Evolutionary conservation across 2,888 invertebrate species (phyloP).

Genomic region (Ennomos fuscantarius): DNA sequence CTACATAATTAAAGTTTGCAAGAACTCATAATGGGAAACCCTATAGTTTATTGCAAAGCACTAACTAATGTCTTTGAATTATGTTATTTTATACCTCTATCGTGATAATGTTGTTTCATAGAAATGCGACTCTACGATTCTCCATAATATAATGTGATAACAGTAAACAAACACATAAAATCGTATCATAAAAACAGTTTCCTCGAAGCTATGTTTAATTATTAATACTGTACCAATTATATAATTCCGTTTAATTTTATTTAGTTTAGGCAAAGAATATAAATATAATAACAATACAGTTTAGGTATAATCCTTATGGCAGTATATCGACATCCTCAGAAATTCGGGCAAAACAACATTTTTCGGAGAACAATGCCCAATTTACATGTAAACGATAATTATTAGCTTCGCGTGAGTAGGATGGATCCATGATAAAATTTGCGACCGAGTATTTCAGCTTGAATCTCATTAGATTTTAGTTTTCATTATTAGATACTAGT

Average conservation of each 20-base stretch:
- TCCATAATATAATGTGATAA: too few relatives aligned
- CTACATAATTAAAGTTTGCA: neutral
- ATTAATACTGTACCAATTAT: slow-evolving; percentile 7
- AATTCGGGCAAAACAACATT: slow-evolving; percentile 27
- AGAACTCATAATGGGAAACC: slow-evolving; percentile 9
- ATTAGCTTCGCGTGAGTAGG: slow-evolving; percentile 40
- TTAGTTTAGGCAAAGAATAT: neutral
- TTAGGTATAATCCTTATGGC: too few relatives aligned
- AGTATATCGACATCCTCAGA: slow-evolving; percentile 8
- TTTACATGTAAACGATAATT: slow-evolving; percentile 47
- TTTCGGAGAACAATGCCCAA: slow-evolving; percentile 47
- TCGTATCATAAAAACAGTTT: slow-evolving; percentile 4
- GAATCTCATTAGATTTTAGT: too few relatives aligned
- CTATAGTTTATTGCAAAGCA: neutral
- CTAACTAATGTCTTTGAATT: slow-evolving; percentile 4
- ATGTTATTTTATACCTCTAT: neutral
- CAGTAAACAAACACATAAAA: too few relatives aligned
- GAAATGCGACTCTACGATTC: too few relatives aligned
- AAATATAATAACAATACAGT: too few relatives aligned
- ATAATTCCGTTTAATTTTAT: slow-evolving; percentile 1
- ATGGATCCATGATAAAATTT: slow-evolving; percentile 10
- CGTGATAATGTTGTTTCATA: too few relatives aligned
- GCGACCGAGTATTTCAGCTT: neutral
- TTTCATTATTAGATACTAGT: too few relatives aligned
- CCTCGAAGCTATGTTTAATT: slow-evolving; percentile 6